Conservation (phyloP, 2,888 invertebrate species). For the Tricholauxania praeusta region DNA sequence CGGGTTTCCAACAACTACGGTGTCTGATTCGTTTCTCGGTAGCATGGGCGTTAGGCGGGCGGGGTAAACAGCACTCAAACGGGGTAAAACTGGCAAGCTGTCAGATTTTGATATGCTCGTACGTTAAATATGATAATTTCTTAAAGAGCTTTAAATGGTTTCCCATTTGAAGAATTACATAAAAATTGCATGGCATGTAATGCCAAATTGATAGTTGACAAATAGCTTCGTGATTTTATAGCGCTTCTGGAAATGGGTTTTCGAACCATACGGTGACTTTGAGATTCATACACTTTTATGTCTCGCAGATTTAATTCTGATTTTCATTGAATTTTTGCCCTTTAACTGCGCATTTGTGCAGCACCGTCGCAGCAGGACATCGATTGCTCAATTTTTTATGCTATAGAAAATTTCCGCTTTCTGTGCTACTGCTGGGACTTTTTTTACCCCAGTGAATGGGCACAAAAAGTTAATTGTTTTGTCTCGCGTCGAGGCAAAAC, state of each 20-base stretch:
- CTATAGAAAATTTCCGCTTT: neutral
- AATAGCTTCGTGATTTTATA: too few species aligned
- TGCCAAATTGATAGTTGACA: too few species aligned
- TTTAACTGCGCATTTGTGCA: neutral
- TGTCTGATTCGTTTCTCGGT: neutral
- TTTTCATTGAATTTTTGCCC: too few species aligned
- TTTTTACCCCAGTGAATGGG: neutral
- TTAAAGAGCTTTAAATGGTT: neutral
- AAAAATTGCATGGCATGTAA: too few species aligned
- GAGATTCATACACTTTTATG: too few species aligned
- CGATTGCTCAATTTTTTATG: slow-evolving; percentile 34
- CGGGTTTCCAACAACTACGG: slow-evolving; percentile 53
- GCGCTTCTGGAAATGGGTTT: too few species aligned
- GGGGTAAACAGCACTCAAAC: too few species aligned
- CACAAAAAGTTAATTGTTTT: slow-evolving; percentile 31
- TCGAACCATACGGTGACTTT: too few species aligned
- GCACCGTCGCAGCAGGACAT: slow-evolving; percentile 32
- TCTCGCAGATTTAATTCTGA: too few species aligned
- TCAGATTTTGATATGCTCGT: too few species aligned
- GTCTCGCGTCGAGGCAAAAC: slow-evolving; percentile 5
- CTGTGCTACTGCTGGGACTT: neutral
- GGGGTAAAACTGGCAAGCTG: too few species aligned
- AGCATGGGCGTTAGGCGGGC: neutral
- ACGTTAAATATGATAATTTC: too few species aligned
- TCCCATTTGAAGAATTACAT: neutral